Evolutionary conservation across 2,888 invertebrate species (phyloP).

Genomic region (Proisotoma minuta): DNA sequence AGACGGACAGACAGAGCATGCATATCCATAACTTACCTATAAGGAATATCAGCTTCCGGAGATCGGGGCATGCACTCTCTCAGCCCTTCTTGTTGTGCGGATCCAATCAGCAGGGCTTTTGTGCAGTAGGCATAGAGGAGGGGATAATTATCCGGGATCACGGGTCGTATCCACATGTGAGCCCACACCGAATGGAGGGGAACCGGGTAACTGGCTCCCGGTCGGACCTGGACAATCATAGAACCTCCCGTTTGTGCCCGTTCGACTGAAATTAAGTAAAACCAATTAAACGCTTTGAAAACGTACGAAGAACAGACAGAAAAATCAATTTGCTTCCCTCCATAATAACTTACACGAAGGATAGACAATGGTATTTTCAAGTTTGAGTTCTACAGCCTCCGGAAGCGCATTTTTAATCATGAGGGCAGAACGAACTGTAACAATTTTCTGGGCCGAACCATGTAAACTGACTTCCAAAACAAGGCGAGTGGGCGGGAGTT

Average conservation of each 20-base stretch:
- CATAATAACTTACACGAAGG: constrained; percentile 38
- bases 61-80: constrained; percentile 33
- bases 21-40: too few species aligned
- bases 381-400: constrained; percentile 66
- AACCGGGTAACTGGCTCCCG: constrained; percentile 64
- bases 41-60: constrained; percentile 31
- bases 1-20: too few species aligned
- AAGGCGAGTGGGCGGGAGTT: constrained; percentile 64
- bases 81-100: constrained; percentile 35
- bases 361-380: constrained; percentile 56
- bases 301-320: not conserved
- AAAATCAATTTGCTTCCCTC: not conserved
- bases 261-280: constrained; percentile 43
- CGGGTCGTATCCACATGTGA: constrained; percentile 69
- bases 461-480: constrained; percentile 88
- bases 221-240: constrained; percentile 50
- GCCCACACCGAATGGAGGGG: constrained; percentile 72
- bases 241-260: constrained; percentile 48
- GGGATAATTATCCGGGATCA: constrained; percentile 49
- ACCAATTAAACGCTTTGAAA: not conserved
- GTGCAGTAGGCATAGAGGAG: constrained; percentile 38
- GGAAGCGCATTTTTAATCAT: constrained; percentile 71
- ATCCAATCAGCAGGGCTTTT: constrained; percentile 35
- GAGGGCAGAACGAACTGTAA: constrained; percentile 86
- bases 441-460: constrained; percentile 88